These are phyloP conservation scores for Noctilio leporinus DNA, from an alignment of 2,113 vertebrate genomes.

Conservation along the genomic window DNA sequence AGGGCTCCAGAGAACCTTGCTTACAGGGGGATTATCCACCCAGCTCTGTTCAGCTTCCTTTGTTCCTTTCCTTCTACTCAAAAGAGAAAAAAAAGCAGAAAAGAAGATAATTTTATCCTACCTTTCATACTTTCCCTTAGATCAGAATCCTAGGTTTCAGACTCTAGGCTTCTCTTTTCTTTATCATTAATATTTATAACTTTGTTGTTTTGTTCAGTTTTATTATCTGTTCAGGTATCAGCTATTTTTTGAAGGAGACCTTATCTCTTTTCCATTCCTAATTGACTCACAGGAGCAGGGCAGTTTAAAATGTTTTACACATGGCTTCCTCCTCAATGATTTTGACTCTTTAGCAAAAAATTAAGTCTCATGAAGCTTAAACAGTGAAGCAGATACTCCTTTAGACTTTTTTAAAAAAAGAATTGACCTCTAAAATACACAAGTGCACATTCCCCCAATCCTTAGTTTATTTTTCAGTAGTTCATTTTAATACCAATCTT, in stretches of 20 bases:
- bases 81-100: constrained; percentile 7
- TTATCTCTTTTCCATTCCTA: not conserved
- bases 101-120: not conserved
- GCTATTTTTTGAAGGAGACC: not conserved
- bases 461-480: constrained; percentile 20
- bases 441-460: not conserved
- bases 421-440: not conserved
- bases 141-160: not conserved
- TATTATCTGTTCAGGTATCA: not conserved
- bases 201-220: not conserved
- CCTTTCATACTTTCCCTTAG: not conserved
- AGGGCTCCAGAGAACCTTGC: not conserved
- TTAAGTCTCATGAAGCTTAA: not conserved
- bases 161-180: not conserved
- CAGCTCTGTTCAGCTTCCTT: not conserved
- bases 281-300: not conserved
- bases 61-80: not conserved
- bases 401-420: not conserved
- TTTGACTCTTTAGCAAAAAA: not conserved
- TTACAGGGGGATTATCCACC: not conserved
- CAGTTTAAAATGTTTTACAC: constrained; percentile 2
- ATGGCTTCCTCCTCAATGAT: not conserved
- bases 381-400: not conserved
- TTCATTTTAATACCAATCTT: not conserved
- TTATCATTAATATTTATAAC: not conserved